Base-by-base conservation (phyloP, 2,113 vertebrate species). In the Azemiops feae region DNA sequence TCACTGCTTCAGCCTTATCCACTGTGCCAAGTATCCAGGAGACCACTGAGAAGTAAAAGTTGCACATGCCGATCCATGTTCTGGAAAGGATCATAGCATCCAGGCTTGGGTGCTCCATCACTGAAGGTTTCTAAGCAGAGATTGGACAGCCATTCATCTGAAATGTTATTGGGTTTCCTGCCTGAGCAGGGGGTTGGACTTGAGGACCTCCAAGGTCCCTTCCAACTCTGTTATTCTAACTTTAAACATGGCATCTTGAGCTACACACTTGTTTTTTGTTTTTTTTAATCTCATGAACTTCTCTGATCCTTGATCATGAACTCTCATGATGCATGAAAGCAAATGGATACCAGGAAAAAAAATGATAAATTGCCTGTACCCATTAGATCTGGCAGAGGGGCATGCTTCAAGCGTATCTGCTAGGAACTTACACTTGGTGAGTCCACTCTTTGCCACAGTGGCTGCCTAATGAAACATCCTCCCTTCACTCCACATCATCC, bases 331-430 rank as follows among this genome's bases (percentile, higher is more conserved):
- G 3, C 34, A 10, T 25, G 87, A 54, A 93, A 86, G 16, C 69
- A 81, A 93, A 74, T 8, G 50, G 86, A 39, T 55, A 55, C 58
- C 57, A 89, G 88, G 88, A 43, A 94, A 45, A 91, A 95, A 53
- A 0, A 10, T 91, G 94, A 96, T 95, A 95, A 60, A 60, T 60
- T 27, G 23, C 25, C 23, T 60, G 8, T 60, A n/a, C 8, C 7
- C 57, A 25, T 58, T 58, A 58, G 23, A 27, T 58, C 57, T 58
- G 23, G 57, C 57, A 58, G 22, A 58, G 57, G 57, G 57, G 0
- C 57, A 58, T 58, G 57, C 7, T 58, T 25, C 23, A 58, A 58
- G 23, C 3, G 6, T 8, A 58, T 58, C 57, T 60, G 57, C 8
- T 60, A 60, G 57, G 57, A 60, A 27, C 23, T 60, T 22, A 25